phyloP scores from a whole-genome alignment of 2,797 vertebrate genomes.

The Caiman crocodilus region DNA sequence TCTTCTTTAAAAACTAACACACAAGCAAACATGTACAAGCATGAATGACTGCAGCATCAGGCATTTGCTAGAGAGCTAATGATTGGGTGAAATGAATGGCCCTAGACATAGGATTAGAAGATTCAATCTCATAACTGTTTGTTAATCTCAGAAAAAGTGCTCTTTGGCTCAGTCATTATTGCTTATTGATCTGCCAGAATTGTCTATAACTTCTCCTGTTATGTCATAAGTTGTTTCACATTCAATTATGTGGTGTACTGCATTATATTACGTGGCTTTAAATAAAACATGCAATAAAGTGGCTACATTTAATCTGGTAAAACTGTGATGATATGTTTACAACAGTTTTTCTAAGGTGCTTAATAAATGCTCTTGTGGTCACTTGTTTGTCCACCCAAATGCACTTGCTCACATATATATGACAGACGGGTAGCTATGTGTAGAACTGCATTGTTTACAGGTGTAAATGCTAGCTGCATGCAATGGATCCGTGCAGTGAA shows the following conservation, averaged over 20 bases:
- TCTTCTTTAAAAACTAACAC: background rate
- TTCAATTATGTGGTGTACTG: background rate
- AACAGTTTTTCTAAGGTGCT: background rate
- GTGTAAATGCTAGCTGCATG: too few species aligned
- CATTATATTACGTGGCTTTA: background rate
- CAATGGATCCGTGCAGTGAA: background rate
- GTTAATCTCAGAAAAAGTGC: background rate
- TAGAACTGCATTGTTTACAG: too few species aligned
- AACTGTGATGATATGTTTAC: background rate
- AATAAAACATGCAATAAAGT: background rate
- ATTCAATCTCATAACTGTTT: background rate
- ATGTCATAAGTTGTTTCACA: background rate
- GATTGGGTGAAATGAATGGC: background rate
- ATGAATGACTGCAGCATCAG: background rate
- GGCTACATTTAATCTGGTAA: background rate
- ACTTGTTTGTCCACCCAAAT: background rate
- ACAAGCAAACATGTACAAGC: background rate
- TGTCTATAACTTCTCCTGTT: background rate
- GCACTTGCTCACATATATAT: too few species aligned
- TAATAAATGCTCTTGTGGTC: background rate
- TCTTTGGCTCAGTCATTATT: constrained; percentile 19
- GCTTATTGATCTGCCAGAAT: background rate
- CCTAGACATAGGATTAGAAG: background rate
- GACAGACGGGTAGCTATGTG: too few species aligned
- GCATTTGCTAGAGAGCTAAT: background rate